These are phyloP conservation scores for Campaea margaritaria DNA, from an alignment of 2,888 invertebrate genomes.

Conservation along the genomic window DNA sequence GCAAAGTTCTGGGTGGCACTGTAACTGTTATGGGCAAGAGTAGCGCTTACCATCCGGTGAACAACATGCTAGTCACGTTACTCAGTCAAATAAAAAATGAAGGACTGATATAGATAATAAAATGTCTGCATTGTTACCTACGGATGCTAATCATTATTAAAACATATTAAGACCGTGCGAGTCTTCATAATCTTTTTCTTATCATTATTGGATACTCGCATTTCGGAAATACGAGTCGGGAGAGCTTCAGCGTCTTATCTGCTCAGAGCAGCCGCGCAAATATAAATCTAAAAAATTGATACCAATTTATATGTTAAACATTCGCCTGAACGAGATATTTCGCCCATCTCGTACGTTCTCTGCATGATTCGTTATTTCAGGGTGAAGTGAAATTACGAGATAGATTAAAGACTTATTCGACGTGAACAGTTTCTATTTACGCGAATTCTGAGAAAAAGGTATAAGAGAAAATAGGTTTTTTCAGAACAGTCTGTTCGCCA, in stretches of 20 bases:
- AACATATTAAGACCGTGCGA: slow-evolving; percentile 1
- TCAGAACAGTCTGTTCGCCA: too few relatives aligned
- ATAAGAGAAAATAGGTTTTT: not conserved
- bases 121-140: too few relatives aligned
- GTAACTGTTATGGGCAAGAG: too few relatives aligned
- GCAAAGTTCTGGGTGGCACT: too few relatives aligned
- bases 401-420: slow-evolving; percentile 28
- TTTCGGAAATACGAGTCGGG: slow-evolving; percentile 66
- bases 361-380: slow-evolving; percentile 51
- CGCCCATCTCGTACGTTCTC: slow-evolving; percentile 56
- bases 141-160: slow-evolving; percentile 1
- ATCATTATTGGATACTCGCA: slow-evolving; percentile 58
- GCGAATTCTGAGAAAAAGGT: slow-evolving; percentile 8
- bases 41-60: too few relatives aligned
- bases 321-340: slow-evolving; percentile 73
- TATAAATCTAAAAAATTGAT: slow-evolving; percentile 79
- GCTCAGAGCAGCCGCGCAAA: slow-evolving; percentile 66
- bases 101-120: too few relatives aligned
- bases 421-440: slow-evolving; percentile 26
- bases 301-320: slow-evolving; percentile 82
- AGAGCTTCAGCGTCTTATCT: slow-evolving; percentile 66
- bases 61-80: too few relatives aligned
- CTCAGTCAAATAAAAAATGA: too few relatives aligned
- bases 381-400: slow-evolving; percentile 29
- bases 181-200: slow-evolving; percentile 52